Percentiles rank a stretch among this genome's conserved stretches.
phyloP scores from a whole-genome alignment of 2,888 invertebrate genomes.

The Noctuana brunneofusca region DNA sequence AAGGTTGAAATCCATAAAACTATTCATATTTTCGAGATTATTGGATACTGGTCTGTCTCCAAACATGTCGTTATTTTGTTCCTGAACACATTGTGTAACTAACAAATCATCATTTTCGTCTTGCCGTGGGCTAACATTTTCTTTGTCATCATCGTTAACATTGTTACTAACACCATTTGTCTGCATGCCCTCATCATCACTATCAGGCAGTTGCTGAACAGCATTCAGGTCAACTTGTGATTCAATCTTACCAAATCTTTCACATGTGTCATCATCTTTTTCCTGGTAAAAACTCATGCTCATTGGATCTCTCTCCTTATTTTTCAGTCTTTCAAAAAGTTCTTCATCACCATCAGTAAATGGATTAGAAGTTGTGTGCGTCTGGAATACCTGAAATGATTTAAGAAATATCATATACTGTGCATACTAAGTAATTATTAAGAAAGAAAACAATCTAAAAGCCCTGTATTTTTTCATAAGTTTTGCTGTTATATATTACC shows the following conservation, averaged over 20 bases:
- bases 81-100: slow-evolving; percentile 48
- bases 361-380: slow-evolving; percentile 74
- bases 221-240: slow-evolving; percentile 83
- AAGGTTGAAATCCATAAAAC: slow-evolving; percentile 63
- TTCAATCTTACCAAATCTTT: slow-evolving; percentile 60
- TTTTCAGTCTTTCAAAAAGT: slow-evolving; percentile 76
- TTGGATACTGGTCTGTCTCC: slow-evolving; percentile 56
- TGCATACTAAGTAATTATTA: neutral
- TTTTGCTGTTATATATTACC: neutral
- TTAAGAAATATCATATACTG: neutral
- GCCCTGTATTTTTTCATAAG: neutral
- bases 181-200: slow-evolving; percentile 74
- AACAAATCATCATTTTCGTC: slow-evolving; percentile 48
- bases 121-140: slow-evolving; percentile 63
- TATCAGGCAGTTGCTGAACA: slow-evolving; percentile 81
- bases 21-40: slow-evolving; percentile 53
- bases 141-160: slow-evolving; percentile 56
- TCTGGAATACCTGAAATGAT: slow-evolving; percentile 69
- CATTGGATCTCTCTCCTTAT: slow-evolving; percentile 85
- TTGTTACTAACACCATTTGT: slow-evolving; percentile 58
- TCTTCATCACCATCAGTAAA: slow-evolving; percentile 75
- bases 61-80: slow-evolving; percentile 72
- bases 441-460: too few relatives aligned
- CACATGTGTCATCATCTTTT: slow-evolving; percentile 80
- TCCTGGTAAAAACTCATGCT: slow-evolving; percentile 86